These are phyloP conservation scores for Elaeidobius kamerunicus DNA, from an alignment of 2,888 invertebrate species.

Conservation along the genomic window DNA sequence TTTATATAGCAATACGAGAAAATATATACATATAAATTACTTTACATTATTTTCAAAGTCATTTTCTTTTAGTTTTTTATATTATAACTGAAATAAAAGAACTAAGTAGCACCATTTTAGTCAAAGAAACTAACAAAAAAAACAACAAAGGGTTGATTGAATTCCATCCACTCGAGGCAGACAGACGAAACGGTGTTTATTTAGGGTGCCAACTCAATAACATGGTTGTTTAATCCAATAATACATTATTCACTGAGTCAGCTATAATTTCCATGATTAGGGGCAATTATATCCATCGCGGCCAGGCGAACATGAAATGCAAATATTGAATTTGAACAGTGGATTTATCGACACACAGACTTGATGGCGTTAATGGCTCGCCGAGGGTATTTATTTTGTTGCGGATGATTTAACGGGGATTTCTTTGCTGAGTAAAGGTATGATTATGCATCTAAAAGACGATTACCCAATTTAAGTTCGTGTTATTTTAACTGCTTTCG, in stretches of 20 bases:
- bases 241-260: constrained; percentile 16
- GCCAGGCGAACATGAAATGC: constrained; percentile 13
- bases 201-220: constrained; percentile 20
- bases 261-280: constrained; percentile 21
- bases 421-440: neutral
- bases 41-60: neutral
- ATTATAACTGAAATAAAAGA: neutral
- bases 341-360: neutral
- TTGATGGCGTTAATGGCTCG: neutral
- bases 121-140: too few species aligned
- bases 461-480: too few species aligned
- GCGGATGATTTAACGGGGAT: neutral
- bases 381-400: neutral
- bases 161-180: neutral
- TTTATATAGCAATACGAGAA: too few species aligned
- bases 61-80: neutral
- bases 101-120: too few species aligned
- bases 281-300: constrained; percentile 16
- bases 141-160: too few species aligned
- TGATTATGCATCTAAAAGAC: too few species aligned
- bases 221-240: constrained; percentile 10
- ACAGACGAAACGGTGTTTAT: constrained; percentile 17
- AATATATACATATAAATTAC: too few species aligned
- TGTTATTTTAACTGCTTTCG: too few species aligned
- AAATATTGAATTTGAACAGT: constrained; percentile 18